Percentiles rank a stretch among this genome's conserved stretches.
Conservation (phyloP, 2,797 vertebrate species). For the Sebastes iracundus region DNA sequence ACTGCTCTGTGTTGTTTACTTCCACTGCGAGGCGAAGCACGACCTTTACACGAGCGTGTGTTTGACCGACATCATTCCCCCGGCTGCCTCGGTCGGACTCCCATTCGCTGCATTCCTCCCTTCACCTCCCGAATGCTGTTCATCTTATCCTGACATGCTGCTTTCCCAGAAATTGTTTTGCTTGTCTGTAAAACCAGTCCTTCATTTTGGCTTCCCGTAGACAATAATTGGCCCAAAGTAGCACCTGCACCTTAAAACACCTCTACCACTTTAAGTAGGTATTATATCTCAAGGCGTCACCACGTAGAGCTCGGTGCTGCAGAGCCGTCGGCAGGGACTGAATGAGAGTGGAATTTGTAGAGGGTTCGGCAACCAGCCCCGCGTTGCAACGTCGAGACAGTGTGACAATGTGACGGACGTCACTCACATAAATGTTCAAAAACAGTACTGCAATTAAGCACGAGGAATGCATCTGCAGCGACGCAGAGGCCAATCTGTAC, state of each 20-base stretch:
- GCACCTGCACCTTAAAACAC: not conserved
- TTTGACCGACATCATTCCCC: constrained; percentile 26
- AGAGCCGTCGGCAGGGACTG: not conserved
- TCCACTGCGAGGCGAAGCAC: constrained; percentile 14
- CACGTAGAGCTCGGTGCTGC: not conserved
- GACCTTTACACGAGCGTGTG: constrained; percentile 24
- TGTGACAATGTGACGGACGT: constrained; percentile 19
- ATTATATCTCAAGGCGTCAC: not conserved
- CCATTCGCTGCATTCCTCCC: constrained; percentile 40
- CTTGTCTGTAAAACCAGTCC: not conserved
- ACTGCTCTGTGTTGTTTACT: constrained; percentile 39
- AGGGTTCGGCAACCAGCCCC: not conserved
- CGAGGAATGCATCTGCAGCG: not conserved
- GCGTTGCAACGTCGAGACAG: not conserved
- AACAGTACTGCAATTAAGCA: not conserved
- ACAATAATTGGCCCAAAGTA: not conserved
- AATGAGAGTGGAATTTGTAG: not conserved
- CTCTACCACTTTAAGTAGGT: not conserved
- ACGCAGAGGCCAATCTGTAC: not conserved
- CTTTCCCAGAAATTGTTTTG: not conserved
- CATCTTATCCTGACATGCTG: not conserved
- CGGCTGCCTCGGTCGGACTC: constrained; percentile 20
- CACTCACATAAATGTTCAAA: constrained; percentile 18
- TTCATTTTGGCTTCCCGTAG: not conserved
- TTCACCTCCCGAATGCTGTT: constrained; percentile 17